Conservation (phyloP, 2,113 vertebrate species). For the Nettapus auritus region DNA sequence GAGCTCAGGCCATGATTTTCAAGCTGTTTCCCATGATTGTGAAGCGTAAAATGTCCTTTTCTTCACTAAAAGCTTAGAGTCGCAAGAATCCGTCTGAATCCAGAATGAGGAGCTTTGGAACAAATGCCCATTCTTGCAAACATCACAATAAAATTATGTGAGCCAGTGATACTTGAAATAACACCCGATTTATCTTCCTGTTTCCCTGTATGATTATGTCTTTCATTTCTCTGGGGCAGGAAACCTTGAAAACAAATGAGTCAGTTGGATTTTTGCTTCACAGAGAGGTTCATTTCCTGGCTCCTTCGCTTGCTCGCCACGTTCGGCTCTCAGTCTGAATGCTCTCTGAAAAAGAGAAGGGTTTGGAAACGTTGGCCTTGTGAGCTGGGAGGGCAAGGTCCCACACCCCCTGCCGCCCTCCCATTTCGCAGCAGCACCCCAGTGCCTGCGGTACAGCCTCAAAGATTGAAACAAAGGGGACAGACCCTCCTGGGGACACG, state of each 20-base stretch:
- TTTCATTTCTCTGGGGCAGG: constrained; percentile 46
- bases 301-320: fast-evolving
- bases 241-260: constrained; percentile 66
- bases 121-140: constrained; percentile 52
- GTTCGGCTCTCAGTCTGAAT: background rate
- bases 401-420: background rate
- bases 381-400: background rate
- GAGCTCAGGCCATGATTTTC: background rate
- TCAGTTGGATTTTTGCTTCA: constrained; percentile 63
- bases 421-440: background rate
- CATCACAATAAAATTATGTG: constrained; percentile 64
- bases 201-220: constrained; percentile 63
- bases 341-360: background rate
- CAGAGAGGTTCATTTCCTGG: constrained; percentile 46
- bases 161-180: constrained; percentile 55
- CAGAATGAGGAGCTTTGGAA: constrained; percentile 29
- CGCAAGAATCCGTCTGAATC: constrained; percentile 33
- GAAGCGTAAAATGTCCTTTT: background rate
- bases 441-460: background rate
- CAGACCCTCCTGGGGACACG: background rate
- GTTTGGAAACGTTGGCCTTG: background rate
- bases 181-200: constrained; percentile 56
- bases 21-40: constrained; percentile 6
- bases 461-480: background rate
- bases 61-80: constrained; percentile 18